These are phyloP conservation scores for Meliscaeva auricollis DNA, from an alignment of 2,888 invertebrate genomes.

Conservation along the genomic window DNA sequence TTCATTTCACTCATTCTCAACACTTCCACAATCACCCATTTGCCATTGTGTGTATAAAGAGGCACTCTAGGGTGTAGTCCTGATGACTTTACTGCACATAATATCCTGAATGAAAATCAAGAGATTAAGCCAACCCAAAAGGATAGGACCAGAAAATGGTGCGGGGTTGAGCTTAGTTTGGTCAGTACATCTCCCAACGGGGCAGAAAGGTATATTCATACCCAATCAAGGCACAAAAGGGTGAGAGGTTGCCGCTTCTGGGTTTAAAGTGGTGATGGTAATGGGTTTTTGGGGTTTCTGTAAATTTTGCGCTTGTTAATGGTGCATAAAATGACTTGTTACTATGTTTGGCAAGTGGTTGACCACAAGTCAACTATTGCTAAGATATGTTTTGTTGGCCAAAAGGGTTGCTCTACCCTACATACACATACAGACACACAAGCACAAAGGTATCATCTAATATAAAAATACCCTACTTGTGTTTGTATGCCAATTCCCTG, in stretches of 20 bases:
- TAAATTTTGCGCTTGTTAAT: slow-evolving; percentile 77
- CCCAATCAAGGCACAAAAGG: background rate
- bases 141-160: background rate
- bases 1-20: slow-evolving; percentile 18
- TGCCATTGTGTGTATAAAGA: slow-evolving; percentile 67
- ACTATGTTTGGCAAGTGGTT: slow-evolving; percentile 77
- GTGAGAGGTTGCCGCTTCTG: slow-evolving; percentile 23
- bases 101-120: slow-evolving; percentile 76
- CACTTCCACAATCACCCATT: slow-evolving; percentile 40
- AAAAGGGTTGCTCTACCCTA: slow-evolving; percentile 78
- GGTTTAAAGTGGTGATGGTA: slow-evolving; percentile 71
- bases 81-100: slow-evolving; percentile 75
- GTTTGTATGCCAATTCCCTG: slow-evolving; percentile 19
- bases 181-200: slow-evolving; percentile 27
- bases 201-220: background rate
- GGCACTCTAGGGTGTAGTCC: slow-evolving; percentile 72
- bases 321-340: slow-evolving; percentile 78
- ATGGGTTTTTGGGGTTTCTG: slow-evolving; percentile 76
- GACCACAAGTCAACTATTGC: slow-evolving; percentile 76
- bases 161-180: slow-evolving; percentile 20
- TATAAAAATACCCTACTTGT: slow-evolving; percentile 11
- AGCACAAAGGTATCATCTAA: slow-evolving; percentile 2
- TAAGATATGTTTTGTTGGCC: slow-evolving; percentile 71
- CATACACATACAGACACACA: slow-evolving; percentile 58
- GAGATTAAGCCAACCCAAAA: slow-evolving; percentile 71